These are phyloP conservation scores for Xestia sexstrigata DNA, from an alignment of 2,888 invertebrate genomes.

Conservation along the genomic window DNA sequence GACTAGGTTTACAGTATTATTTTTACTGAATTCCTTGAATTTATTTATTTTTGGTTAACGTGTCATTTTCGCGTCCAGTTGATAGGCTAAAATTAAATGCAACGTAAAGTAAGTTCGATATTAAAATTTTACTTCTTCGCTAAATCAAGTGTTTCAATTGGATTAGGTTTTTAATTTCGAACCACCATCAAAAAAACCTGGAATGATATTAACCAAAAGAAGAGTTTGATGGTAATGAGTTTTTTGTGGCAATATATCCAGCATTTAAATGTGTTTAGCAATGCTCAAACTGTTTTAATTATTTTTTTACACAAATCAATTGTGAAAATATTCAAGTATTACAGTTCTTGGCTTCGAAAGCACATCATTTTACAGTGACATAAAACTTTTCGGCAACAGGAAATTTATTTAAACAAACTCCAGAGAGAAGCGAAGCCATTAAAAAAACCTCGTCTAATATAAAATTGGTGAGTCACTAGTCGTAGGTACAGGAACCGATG, in stretches of 20 bases:
- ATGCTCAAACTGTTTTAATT: background rate
- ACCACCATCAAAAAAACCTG: background rate
- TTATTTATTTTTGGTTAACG: constrained; percentile 26
- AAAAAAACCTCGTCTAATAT: constrained; percentile 21
- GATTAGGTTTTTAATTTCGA: background rate
- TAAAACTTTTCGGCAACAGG: constrained; percentile 1
- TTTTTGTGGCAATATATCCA: background rate
- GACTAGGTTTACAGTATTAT: constrained; percentile 2
- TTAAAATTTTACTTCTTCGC: background rate
- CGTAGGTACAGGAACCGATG: constrained; percentile 40
- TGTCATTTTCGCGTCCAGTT: constrained; percentile 5
- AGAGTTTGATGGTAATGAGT: background rate
- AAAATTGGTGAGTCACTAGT: constrained; percentile 31
- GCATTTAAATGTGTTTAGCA: background rate
- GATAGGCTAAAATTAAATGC: background rate
- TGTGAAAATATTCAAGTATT: background rate
- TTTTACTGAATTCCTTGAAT: constrained; percentile 28
- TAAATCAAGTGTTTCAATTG: background rate
- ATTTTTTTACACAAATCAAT: background rate
- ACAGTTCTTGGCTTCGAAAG: background rate
- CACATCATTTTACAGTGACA: constrained; percentile 1
- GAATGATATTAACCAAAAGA: background rate
- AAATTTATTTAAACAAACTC: constrained; percentile 1
- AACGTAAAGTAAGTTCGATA: background rate
- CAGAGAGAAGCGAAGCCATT: background rate